Conservation (phyloP, 1,140 invertebrate genomes). For the Diuraphis noxia region DNA sequence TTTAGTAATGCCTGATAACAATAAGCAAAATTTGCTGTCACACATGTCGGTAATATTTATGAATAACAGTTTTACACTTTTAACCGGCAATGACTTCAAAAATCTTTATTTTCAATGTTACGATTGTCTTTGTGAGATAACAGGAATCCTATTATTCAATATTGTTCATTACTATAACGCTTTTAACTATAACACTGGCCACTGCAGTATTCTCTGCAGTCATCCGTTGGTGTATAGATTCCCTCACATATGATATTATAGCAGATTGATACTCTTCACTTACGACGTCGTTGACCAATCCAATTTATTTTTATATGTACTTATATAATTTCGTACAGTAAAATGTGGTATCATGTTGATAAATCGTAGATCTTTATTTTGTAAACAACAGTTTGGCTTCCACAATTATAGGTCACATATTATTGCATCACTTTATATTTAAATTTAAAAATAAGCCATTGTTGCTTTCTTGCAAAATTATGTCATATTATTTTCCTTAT, state of each 20-base stretch:
- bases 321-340: neutral
- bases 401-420: conserved; percentile 8
- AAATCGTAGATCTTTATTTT: neutral
- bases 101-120: neutral
- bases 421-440: neutral
- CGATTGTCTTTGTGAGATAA: neutral
- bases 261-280: neutral
- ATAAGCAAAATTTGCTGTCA: neutral
- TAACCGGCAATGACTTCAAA: neutral
- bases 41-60: neutral
- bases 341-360: neutral
- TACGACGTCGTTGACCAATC: neutral
- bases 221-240: neutral
- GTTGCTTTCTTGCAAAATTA: neutral
- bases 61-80: too few relatives aligned
- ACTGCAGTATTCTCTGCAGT: neutral
- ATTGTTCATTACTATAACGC: neutral
- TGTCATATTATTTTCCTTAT: neutral
- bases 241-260: neutral
- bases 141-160: neutral
- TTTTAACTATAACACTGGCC: neutral
- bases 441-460: neutral
- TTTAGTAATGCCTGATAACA: neutral
- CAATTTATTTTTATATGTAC: neutral
- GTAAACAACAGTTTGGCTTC: neutral